Evolutionary conservation across 2,888 invertebrate species (phyloP).

Genomic region (Ephialtes manifestator): DNA sequence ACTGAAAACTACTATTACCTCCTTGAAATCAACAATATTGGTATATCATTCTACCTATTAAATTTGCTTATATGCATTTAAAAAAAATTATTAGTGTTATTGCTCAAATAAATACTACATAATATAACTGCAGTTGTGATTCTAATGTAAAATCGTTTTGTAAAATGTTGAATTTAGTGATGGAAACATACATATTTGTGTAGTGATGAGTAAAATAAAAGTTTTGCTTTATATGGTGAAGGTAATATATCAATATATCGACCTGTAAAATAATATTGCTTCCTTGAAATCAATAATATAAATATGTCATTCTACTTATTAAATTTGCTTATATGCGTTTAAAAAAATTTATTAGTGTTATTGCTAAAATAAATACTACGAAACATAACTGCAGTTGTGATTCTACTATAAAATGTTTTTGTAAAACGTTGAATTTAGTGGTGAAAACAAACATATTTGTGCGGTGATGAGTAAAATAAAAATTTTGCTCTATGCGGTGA

Average conservation of each 20-base stretch:
- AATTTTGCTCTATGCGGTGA: neutral
- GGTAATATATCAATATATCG: no score
- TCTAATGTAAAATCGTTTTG: neutral
- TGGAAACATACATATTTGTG: neutral
- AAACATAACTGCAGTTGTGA: neutral
- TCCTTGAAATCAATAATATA: neutral
- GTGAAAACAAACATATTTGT: neutral
- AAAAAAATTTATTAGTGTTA: neutral
- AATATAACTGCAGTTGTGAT: neutral
- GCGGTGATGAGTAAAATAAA: slow-evolving; percentile 1
- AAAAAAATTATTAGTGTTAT: neutral
- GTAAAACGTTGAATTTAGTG: neutral
- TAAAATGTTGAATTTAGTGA: neutral
- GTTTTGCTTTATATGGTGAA: no score
- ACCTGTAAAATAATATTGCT: no score
- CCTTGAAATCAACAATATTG: neutral
- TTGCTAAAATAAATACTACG: neutral
- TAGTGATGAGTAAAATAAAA: neutral
- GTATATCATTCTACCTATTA: neutral
- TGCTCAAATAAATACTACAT: neutral
- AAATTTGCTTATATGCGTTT: neutral
- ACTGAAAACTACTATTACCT: neutral
- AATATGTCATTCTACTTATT: neutral
- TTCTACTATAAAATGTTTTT: neutral
- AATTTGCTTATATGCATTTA: neutral